Evolutionary conservation across 30 jellyfish, hydroid and myxozoan genomes (phyloP).

Genomic region (Pseudorhiza aurosa): DNA sequence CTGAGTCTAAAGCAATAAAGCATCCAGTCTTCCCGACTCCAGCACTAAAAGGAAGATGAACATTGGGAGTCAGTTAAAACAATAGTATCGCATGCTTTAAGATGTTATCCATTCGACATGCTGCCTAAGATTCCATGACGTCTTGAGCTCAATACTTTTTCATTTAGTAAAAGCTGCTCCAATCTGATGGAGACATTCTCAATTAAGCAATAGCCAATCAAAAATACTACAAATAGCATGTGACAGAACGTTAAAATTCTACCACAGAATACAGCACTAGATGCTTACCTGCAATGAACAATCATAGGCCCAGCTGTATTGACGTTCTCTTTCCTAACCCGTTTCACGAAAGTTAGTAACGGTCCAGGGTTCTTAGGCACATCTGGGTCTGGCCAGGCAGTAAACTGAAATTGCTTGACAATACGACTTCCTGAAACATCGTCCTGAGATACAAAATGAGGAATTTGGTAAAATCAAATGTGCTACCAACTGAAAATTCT

Average conservation of each 20-base stretch:
- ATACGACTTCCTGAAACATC: constrained; percentile 70
- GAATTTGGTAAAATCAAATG: too few species aligned
- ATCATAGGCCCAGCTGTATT: constrained; percentile 87
- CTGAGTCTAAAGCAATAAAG: constrained; percentile 74
- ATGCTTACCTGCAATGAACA: constrained; percentile 90
- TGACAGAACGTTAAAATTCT: too few species aligned
- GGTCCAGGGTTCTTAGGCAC: constrained; percentile 94
- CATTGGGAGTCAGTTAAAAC: not conserved
- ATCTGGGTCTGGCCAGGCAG: constrained; percentile 99
- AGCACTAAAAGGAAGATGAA: constrained; percentile 57
- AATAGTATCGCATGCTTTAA: not conserved
- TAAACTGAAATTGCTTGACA: constrained; percentile 89
- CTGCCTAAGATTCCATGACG: too few species aligned
- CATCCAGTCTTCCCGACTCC: constrained; percentile 92
- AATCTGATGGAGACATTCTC: too few species aligned
- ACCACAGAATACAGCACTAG: too few species aligned
- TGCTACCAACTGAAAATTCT: too few species aligned
- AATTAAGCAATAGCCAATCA: too few species aligned
- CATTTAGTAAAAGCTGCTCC: too few species aligned
- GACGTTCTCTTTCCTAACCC: constrained; percentile 77
- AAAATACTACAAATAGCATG: too few species aligned
- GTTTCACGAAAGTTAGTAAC: constrained; percentile 62
- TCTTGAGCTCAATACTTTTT: too few species aligned
- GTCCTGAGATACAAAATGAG: constrained; percentile 49
- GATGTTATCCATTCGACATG: too few species aligned